Percentiles rank a stretch among this genome's conserved stretches.
These are phyloP conservation scores for Myxocyprinus asiaticus DNA, from an alignment of 2,113 vertebrate genomes.

Conservation along the genomic window DNA sequence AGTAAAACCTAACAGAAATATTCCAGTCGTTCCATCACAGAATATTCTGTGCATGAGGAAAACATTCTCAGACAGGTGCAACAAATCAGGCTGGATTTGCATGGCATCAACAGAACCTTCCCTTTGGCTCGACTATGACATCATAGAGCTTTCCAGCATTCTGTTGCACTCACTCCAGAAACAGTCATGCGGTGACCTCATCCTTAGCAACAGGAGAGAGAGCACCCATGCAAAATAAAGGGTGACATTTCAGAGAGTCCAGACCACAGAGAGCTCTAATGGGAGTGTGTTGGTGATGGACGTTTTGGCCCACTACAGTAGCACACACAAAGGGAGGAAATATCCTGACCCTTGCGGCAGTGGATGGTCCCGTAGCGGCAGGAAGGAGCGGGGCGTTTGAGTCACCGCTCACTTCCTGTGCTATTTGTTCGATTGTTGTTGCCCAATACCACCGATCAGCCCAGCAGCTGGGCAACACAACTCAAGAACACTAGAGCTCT, in stretches of 20 bases:
- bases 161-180: slow-evolving; percentile 9
- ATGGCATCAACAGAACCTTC: slow-evolving; percentile 4
- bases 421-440: slow-evolving; percentile 70
- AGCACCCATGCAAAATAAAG: slow-evolving; percentile 32
- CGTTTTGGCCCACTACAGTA: slow-evolving; percentile 61
- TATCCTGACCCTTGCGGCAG: slow-evolving; percentile 28
- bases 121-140: slow-evolving; percentile 1
- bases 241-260: slow-evolving; percentile 23
- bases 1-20: no score
- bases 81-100: not conserved
- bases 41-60: not conserved
- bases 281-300: slow-evolving; percentile 49
- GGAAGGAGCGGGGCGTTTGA: slow-evolving; percentile 71
- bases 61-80: not conserved
- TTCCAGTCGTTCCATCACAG: no score
- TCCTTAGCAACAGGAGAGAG: not conserved
- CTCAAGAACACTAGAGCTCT: slow-evolving; percentile 57
- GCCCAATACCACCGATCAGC: slow-evolving; percentile 22
- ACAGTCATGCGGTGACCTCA: slow-evolving; percentile 36
- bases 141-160: slow-evolving; percentile 7
- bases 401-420: slow-evolving; percentile 62
- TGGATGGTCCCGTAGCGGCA: slow-evolving; percentile 55
- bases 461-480: slow-evolving; percentile 61
- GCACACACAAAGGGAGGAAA: slow-evolving; percentile 78
- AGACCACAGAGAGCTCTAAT: not conserved